A percentile compares a stretch with the other conserved stretches of the same genome.
These are phyloP conservation scores for Lissonota sp. DNA, from an alignment of 2,888 invertebrate genomes.

Conservation along the genomic window DNA sequence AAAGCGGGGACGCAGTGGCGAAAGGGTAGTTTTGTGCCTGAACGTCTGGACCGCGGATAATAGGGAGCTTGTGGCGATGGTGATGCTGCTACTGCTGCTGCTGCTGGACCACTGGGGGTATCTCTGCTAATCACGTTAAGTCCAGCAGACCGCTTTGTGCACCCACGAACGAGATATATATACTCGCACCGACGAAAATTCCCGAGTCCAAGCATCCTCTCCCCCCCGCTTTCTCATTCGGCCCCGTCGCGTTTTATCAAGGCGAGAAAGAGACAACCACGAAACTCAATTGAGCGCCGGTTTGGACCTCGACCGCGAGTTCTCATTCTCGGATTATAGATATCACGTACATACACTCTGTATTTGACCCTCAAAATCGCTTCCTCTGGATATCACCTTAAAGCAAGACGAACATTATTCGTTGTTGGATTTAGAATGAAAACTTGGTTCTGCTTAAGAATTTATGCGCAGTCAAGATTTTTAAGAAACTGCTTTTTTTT, in stretches of 20 bases:
- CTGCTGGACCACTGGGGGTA: constrained; percentile 74
- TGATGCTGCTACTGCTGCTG: constrained; percentile 23
- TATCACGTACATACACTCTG: constrained; percentile 43
- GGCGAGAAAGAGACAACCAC: constrained; percentile 58
- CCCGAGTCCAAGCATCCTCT: constrained; percentile 74
- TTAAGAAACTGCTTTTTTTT: too few relatives aligned
- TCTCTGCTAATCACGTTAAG: constrained; percentile 83
- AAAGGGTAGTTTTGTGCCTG: constrained; percentile 69
- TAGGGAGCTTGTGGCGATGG: constrained; percentile 72
- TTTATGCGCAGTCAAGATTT: too few relatives aligned
- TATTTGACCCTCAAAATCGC: constrained; percentile 4
- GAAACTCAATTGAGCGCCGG: constrained; percentile 66
- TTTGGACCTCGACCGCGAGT: constrained; percentile 51
- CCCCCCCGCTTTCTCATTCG: constrained; percentile 54
- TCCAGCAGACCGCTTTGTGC: constrained; percentile 82
- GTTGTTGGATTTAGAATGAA: too few relatives aligned
- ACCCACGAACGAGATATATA: constrained; percentile 71
- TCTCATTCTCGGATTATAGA: constrained; percentile 61
- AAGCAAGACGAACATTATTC: constrained; percentile 1
- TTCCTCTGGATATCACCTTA: constrained; percentile 36
- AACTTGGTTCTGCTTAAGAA: too few relatives aligned
- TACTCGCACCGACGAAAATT: constrained; percentile 73
- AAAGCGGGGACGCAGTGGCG: constrained; percentile 61
- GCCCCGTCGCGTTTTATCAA: constrained; percentile 36
- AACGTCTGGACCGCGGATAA: constrained; percentile 82